A percentile compares a stretch with the other conserved stretches of the same genome.
These are phyloP conservation scores for Martes martes DNA, from an alignment of 2,113 vertebrate genomes.

Conservation along the genomic window DNA sequence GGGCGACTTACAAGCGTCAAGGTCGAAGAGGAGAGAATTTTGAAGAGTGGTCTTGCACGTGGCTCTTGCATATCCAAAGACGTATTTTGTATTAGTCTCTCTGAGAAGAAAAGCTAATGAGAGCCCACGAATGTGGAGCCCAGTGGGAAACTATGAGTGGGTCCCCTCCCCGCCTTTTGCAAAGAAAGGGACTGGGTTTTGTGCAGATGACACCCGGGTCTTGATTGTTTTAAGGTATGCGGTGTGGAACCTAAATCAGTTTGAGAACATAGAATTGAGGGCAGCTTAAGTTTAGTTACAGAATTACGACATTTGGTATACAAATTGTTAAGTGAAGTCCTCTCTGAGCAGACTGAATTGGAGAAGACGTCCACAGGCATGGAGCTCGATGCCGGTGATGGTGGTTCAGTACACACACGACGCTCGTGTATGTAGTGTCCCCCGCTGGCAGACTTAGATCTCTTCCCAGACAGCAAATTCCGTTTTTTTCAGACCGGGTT, in stretches of 20 bases:
- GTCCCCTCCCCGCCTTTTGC: not conserved
- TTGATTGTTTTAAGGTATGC: not conserved
- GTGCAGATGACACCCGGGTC: not conserved
- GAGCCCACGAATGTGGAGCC: not conserved
- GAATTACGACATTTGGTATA: not conserved
- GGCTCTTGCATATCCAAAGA: not conserved
- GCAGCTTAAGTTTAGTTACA: not conserved
- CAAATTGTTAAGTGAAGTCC: not conserved
- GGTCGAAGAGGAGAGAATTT: not conserved
- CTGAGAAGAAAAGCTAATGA: not conserved
- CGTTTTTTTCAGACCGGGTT: not conserved
- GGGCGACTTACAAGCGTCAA: not conserved
- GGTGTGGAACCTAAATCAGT: not conserved
- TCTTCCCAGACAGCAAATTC: not conserved
- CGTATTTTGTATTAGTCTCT: not conserved
- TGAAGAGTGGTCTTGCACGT: not conserved
- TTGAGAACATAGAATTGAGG: not conserved
- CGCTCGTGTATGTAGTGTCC: not conserved
- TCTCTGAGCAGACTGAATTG: not conserved
- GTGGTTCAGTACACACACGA: not conserved
- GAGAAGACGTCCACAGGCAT: not conserved
- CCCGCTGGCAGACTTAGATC: not conserved
- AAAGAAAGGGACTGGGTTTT: not conserved
- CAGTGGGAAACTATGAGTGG: not conserved
- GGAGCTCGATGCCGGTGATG: not conserved